Conservation (phyloP, 2,113 vertebrate genomes). For the Cryptotis parvus region DNA sequence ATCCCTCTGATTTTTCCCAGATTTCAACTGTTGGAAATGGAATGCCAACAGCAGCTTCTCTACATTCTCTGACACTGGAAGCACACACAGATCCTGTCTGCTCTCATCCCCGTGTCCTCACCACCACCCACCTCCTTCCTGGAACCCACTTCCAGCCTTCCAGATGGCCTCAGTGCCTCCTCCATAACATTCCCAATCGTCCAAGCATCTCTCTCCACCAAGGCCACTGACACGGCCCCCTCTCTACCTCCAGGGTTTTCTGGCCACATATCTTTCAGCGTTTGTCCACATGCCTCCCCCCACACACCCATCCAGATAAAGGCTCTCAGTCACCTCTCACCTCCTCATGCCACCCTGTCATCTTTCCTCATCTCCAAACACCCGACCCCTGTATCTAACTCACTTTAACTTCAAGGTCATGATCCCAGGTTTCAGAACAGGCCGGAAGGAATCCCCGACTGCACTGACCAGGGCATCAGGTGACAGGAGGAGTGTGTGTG, state of each 20-base stretch:
- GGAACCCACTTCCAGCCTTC: neutral
- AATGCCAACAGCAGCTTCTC: rapidly evolving
- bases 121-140: neutral
- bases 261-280: neutral
- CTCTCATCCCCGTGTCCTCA: neutral
- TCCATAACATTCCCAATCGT: neutral
- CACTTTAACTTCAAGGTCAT: neutral
- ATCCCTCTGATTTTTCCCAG: neutral
- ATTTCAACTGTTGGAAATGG: neutral
- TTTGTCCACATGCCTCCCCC: neutral
- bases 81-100: neutral
- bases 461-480: too few relatives aligned
- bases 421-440: neutral
- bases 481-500: neutral
- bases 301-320: neutral
- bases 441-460: neutral
- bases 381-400: too few relatives aligned
- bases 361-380: neutral
- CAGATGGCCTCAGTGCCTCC: neutral
- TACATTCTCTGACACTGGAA: neutral
- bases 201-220: neutral
- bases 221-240: neutral
- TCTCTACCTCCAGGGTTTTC: neutral
- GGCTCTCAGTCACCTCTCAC: rapidly evolving
- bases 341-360: neutral